phyloP scores from a whole-genome alignment of 2,888 invertebrate species.

The Cecidostiba fungosa region DNA sequence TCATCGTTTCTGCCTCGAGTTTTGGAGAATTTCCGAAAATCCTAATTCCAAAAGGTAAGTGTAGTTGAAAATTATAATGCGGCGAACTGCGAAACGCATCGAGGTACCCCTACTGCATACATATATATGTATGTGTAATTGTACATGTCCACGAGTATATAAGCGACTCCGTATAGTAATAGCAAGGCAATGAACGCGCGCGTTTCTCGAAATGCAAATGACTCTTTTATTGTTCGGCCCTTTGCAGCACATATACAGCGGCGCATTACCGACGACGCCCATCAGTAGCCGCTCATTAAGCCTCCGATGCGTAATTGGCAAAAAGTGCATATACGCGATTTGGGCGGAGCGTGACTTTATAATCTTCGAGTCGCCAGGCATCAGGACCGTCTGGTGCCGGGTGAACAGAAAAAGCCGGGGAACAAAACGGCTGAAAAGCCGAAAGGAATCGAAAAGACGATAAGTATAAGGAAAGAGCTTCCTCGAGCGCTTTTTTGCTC shows the following conservation, averaged over 20 bases:
- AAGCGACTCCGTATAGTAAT: too few species aligned
- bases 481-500: background rate
- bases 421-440: slow-evolving; percentile 16
- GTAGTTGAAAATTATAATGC: too few species aligned
- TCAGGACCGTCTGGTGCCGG: background rate
- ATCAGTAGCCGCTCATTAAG: slow-evolving; percentile 58
- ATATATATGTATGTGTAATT: background rate
- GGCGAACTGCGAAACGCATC: too few species aligned
- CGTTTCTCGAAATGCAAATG: slow-evolving; percentile 58
- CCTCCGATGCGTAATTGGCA: slow-evolving; percentile 58
- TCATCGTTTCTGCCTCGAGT: too few species aligned
- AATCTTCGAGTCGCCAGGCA: slow-evolving; percentile 46
- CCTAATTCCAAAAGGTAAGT: too few species aligned
- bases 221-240: slow-evolving; percentile 53
- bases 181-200: background rate
- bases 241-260: background rate
- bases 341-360: slow-evolving; percentile 56
- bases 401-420: slow-evolving; percentile 13
- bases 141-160: too few species aligned
- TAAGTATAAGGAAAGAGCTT: slow-evolving; percentile 36
- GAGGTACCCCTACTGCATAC: background rate
- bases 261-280: too few species aligned
- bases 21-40: too few species aligned
- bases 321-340: slow-evolving; percentile 38
- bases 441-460: slow-evolving; percentile 49